Base-by-base conservation (phyloP, 1,140 invertebrate genomes). In the Armadillidium nasatum region DNA sequence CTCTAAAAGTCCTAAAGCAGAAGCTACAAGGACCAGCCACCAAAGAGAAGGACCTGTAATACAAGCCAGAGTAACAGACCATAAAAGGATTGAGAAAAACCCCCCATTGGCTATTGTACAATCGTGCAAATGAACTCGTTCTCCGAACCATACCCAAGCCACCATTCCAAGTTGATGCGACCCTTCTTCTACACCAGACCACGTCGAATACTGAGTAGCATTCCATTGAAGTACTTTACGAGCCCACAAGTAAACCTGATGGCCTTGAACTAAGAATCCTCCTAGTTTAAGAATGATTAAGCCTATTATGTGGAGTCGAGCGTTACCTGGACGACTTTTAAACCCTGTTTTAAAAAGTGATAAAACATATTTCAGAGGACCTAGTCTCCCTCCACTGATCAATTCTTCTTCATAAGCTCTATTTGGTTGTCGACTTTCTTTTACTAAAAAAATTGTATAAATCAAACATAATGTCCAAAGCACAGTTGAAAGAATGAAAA, bases 241-340 rank as follows among this genome's bases (percentile, higher is more conserved):
- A 7, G 78, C 75, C 78, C 78, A 79, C 21, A 76, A 72, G 50
- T 74, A 74, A 71, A 79, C 50, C 21, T 73, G 72, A 43, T 79
- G 78, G 21, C 78, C 78, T 44, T 79, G 78, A 0, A 71, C 66
- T 21, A 76, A 54, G 54, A 74, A 74, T 50, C 76, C 78, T 66
- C 71, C 44, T 13, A 79, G 45, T 43, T 79, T 79, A 0, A 79
- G 45, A 0, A 19, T 46, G 44, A 79, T 10, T 15, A 79, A 13
- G 6, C 23, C 45, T 50, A 76, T 15, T 19, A 79, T 60, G 46
- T 71, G 19, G 0, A 44, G 10, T 2, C 75, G 78, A 21, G 71
- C 67, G 43, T 43, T 46, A 13, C 54, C 67, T n/a, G 74, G 67
- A 9, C 78, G 60, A 23, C 23, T 10, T 50, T 74, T 73, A 45